These are phyloP conservation scores for Chironomus riparius DNA, from an alignment of 2,888 invertebrate species.

Conservation along the genomic window DNA sequence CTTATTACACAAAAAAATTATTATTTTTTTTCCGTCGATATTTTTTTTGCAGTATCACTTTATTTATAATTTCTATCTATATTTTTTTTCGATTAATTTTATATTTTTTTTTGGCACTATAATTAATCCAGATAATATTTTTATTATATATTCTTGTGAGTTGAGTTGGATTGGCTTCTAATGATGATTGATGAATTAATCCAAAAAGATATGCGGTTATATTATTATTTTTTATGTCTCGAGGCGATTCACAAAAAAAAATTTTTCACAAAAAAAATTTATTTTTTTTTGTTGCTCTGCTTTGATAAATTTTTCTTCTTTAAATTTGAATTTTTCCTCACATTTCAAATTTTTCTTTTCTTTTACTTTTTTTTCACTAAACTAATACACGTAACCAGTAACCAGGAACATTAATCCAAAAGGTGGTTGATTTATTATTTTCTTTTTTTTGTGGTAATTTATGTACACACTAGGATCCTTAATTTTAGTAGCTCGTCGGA, in stretches of 20 bases:
- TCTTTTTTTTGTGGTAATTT: too few relatives aligned
- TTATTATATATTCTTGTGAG: background rate
- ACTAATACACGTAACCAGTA: constrained; percentile 10
- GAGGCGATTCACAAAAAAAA: constrained; percentile 7
- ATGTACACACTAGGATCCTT: background rate
- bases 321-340: background rate
- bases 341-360: background rate
- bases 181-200: constrained; percentile 11
- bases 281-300: constrained; percentile 7
- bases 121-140: background rate
- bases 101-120: constrained; percentile 13
- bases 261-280: too few relatives aligned
- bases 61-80: background rate
- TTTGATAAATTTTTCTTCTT: background rate
- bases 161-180: background rate
- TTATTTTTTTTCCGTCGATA: background rate
- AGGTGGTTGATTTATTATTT: background rate
- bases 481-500: background rate
- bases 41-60: background rate
- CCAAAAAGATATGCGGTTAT: constrained; percentile 23
- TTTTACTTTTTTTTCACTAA: background rate
- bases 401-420: constrained; percentile 19
- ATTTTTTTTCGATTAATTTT: background rate
- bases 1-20: background rate
- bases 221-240: background rate